Evolutionary conservation across 2,113 vertebrate genomes (phyloP).

Genomic region (Petroica traversi): DNA sequence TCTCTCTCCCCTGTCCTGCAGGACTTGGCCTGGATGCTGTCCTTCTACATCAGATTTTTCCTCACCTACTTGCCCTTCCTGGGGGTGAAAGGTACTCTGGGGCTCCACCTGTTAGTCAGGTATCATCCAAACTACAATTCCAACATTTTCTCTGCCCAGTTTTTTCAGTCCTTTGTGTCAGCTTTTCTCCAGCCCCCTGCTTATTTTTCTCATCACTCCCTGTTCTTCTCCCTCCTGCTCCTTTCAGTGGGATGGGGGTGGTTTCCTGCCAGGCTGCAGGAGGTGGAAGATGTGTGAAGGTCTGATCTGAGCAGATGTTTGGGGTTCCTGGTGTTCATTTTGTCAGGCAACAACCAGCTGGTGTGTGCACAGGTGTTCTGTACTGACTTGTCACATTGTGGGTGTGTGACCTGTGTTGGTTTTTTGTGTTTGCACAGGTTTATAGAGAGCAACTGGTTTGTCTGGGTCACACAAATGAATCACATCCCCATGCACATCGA

Average conservation of each 20-base stretch:
- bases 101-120: conserved; percentile 76
- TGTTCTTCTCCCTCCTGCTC: not conserved
- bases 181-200: not conserved
- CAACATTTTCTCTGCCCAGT: not conserved
- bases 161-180: not conserved
- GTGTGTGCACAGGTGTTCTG: not conserved
- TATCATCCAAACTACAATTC: not conserved
- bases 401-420: not conserved
- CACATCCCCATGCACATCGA: conserved; percentile 77
- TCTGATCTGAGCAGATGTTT: not conserved
- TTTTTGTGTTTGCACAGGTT: conserved; percentile 51
- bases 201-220: not conserved
- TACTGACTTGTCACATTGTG: not conserved
- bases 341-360: not conserved
- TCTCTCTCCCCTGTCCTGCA: not conserved
- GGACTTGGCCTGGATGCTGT: conserved; percentile 83
- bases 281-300: not conserved
- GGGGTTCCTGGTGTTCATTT: not conserved
- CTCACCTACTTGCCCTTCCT: conserved; percentile 75
- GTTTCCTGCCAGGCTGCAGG: not conserved
- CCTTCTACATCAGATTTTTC: conserved; percentile 75
- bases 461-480: conserved; percentile 80
- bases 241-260: not conserved
- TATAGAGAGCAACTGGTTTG: conserved; percentile 80
- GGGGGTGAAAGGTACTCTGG: conserved; percentile 71